phyloP scores from a whole-genome alignment of 1,140 invertebrate genomes.

The Myzus persicae region DNA sequence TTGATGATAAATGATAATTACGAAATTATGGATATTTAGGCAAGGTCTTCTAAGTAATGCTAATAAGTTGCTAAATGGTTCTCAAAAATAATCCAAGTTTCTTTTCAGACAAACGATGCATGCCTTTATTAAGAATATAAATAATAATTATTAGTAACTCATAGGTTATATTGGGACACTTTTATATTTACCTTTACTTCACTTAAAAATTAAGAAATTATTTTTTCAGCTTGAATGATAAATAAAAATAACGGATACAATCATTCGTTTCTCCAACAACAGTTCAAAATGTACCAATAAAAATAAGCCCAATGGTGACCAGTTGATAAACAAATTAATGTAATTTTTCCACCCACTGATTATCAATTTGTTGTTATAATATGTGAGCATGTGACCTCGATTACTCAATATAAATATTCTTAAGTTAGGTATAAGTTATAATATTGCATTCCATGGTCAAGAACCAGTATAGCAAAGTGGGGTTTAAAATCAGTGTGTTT shows the following conservation, averaged over 20 bases:
- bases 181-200: background rate
- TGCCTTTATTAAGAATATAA: background rate
- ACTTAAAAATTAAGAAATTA: background rate
- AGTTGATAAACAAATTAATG: background rate
- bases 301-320: background rate
- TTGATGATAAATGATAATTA: background rate
- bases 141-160: background rate
- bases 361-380: background rate
- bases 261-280: background rate
- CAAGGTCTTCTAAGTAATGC: background rate
- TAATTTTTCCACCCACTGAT: background rate
- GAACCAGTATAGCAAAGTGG: slow-evolving; percentile 2
- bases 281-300: background rate
- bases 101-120: background rate
- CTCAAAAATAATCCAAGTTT: background rate
- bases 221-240: background rate
- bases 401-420: slow-evolving; percentile 4
- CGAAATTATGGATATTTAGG: background rate
- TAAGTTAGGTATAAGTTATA: background rate
- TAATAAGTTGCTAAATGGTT: background rate
- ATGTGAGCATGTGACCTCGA: background rate
- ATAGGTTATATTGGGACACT: background rate
- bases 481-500: background rate
- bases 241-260: background rate
- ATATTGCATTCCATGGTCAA: background rate